Conservation (phyloP, 2,113 vertebrate genomes). For the Saimiri boliviensis region DNA sequence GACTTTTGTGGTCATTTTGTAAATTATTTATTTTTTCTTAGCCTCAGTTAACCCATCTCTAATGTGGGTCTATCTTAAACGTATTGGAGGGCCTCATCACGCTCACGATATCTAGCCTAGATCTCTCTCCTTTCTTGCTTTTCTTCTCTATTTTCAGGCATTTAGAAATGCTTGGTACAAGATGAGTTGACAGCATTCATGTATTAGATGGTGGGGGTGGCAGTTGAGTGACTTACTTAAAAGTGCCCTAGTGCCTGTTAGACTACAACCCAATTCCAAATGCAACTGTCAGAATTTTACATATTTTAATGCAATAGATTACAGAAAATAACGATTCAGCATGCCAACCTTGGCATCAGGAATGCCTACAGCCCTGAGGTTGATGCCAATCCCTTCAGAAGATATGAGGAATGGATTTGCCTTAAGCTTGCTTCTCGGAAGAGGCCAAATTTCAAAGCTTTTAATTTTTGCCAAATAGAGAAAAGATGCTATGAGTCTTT, state of each 20-base stretch:
- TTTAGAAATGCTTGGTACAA: not conserved
- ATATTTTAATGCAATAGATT: constrained; percentile 60
- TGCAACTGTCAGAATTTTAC: constrained; percentile 55
- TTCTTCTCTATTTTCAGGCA: not conserved
- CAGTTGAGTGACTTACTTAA: not conserved
- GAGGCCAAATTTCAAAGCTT: constrained; percentile 72
- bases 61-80: not conserved
- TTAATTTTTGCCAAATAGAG: constrained; percentile 59
- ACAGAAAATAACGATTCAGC: constrained; percentile 56
- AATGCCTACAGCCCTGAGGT: constrained; percentile 24
- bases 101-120: not conserved
- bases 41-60: not conserved
- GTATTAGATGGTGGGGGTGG: not conserved
- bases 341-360: constrained; percentile 65
- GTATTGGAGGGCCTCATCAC: not conserved
- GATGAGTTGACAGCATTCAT: not conserved
- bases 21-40: not conserved
- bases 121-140: not conserved
- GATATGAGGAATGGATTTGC: constrained; percentile 65
- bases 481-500: constrained; percentile 60
- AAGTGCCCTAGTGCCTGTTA: not conserved
- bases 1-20: not conserved
- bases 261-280: constrained; percentile 41
- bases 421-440: constrained; percentile 68
- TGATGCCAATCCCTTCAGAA: constrained; percentile 61